Conservation (phyloP, 2,113 vertebrate species). For the Dasyprocta punctata region DNA sequence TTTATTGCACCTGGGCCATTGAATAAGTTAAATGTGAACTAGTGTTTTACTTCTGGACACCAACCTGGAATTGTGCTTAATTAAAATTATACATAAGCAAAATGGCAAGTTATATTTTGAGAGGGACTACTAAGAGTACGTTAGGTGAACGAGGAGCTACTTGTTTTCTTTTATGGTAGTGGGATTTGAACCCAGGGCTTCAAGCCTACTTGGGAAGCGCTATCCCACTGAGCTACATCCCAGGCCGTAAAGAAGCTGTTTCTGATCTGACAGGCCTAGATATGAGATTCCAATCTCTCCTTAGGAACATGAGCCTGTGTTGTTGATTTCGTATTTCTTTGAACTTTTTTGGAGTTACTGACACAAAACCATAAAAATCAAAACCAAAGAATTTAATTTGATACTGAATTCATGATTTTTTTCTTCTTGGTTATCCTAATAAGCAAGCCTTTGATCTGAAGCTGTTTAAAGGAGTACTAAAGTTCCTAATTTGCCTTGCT, state of each 20-base stretch:
- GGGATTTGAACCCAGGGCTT: neutral
- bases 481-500: neutral
- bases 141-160: neutral
- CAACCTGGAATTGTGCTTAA: neutral
- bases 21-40: neutral
- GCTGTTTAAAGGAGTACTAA: neutral
- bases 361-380: slow-evolving; percentile 38
- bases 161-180: neutral
- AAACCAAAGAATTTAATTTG: slow-evolving; percentile 21
- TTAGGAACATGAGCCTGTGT: neutral
- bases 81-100: neutral
- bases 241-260: neutral
- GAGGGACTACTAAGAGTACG: neutral
- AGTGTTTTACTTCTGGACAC: neutral
- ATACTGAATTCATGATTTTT: slow-evolving; percentile 14
- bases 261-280: slow-evolving; percentile 46
- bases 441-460: neutral
- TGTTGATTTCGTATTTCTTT: slow-evolving; percentile 33
- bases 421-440: neutral
- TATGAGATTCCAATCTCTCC: neutral
- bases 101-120: slow-evolving; percentile 32
- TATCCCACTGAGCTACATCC: neutral
- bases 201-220: neutral
- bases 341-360: neutral
- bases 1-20: slow-evolving; percentile 15